Percentiles rank a stretch among this genome's conserved stretches.
Evolutionary conservation across 1,140 invertebrate species (phyloP).

Genomic region (Bombus picipes): DNA sequence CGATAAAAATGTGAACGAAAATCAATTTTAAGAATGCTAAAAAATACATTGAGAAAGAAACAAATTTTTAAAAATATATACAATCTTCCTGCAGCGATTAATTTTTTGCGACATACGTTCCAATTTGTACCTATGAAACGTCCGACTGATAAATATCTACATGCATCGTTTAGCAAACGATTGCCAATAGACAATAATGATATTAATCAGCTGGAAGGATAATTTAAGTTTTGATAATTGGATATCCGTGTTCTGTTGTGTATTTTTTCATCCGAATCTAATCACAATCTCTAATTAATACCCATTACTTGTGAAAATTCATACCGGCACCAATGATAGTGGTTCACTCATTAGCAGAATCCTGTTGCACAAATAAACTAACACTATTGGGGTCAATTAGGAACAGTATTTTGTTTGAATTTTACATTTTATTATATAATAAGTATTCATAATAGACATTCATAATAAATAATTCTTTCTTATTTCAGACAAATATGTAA

Average conservation of each 20-base stretch:
- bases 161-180: neutral
- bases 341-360: too few relatives aligned
- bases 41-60: neutral
- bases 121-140: neutral
- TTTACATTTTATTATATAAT: too few relatives aligned
- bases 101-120: too few relatives aligned
- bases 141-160: slow-evolving; percentile 19
- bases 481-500: too few relatives aligned
- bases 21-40: too few relatives aligned
- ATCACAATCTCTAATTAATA: slow-evolving; percentile 45
- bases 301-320: slow-evolving; percentile 14
- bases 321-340: neutral
- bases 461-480: too few relatives aligned
- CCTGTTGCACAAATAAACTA: too few relatives aligned
- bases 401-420: too few relatives aligned
- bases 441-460: too few relatives aligned
- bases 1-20: too few relatives aligned
- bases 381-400: too few relatives aligned
- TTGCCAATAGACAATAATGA: neutral
- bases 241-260: neutral
- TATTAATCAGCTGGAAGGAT: neutral
- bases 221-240: neutral
- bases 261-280: neutral
- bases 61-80: neutral
- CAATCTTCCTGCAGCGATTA: neutral